phyloP scores from a whole-genome alignment of 2,888 invertebrate genomes.

The Amiota minor region DNA sequence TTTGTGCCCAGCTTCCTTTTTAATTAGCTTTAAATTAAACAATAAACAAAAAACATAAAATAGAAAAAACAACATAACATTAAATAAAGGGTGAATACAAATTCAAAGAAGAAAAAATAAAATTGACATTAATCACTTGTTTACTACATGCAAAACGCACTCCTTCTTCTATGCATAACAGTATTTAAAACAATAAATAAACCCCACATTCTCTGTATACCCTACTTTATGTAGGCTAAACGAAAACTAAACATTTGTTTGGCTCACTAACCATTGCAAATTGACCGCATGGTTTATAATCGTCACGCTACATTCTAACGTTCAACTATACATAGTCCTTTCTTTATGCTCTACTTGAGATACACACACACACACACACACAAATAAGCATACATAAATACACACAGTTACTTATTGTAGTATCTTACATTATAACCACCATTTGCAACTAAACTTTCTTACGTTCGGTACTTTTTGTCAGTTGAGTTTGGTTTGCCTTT shows the following conservation, averaged over 20 bases:
- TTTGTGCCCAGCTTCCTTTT: too few species aligned
- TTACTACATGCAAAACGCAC: too few species aligned
- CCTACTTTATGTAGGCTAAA: too few species aligned
- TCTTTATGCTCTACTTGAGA: not conserved
- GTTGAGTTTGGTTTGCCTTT: not conserved
- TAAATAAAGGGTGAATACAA: not conserved
- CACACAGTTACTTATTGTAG: too few species aligned
- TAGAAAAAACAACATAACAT: not conserved
- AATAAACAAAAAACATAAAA: not conserved
- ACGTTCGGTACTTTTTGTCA: not conserved
- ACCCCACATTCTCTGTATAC: too few species aligned
- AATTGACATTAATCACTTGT: slow-evolving; percentile 1
- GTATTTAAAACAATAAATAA: too few species aligned
- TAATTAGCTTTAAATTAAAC: not conserved
- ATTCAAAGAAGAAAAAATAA: not conserved
- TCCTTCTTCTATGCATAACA: too few species aligned
- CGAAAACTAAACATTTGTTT: too few species aligned
- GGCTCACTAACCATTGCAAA: too few species aligned
- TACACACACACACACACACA: not conserved
- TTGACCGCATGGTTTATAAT: not conserved
- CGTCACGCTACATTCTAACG: not conserved
- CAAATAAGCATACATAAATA: not conserved
- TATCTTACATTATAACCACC: not conserved
- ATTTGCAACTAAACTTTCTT: not conserved
- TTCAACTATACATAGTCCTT: not conserved